Evolutionary conservation across 2,888 invertebrate genomes (phyloP).

Genomic region (Acrobasis repandana): DNA sequence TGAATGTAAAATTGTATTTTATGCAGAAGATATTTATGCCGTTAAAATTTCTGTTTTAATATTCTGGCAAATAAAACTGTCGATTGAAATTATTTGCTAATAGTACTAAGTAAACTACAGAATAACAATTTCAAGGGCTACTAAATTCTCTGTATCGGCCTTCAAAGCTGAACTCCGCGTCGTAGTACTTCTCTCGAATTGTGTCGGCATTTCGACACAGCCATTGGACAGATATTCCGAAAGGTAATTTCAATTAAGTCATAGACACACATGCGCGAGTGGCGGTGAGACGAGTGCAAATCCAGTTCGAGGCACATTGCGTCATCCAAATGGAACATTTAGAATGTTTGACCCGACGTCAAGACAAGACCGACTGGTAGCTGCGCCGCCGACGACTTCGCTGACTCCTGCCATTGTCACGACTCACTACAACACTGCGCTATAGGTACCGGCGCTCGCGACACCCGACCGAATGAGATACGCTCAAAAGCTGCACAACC

Average conservation of each 20-base stretch:
- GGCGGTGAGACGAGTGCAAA: constrained; percentile 72
- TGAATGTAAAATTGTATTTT: not conserved
- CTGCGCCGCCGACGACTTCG: constrained; percentile 50
- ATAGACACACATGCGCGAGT: constrained; percentile 47
- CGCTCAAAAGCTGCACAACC: constrained; percentile 43
- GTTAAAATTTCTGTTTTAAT: not conserved
- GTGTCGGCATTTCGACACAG: constrained; percentile 7
- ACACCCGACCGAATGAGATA: constrained; percentile 32
- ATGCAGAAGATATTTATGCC: not conserved
- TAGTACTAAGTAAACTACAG: too few relatives aligned
- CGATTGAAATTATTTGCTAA: too few relatives aligned
- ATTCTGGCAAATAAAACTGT: too few relatives aligned
- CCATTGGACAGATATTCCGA: constrained; percentile 24
- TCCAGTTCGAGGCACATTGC: constrained; percentile 71
- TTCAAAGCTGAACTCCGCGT: not conserved
- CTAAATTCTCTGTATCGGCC: not conserved
- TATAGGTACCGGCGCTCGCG: constrained; percentile 1
- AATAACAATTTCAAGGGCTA: not conserved
- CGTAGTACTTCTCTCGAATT: not conserved
- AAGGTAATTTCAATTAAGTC: constrained; percentile 32
- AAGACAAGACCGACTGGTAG: constrained; percentile 31
- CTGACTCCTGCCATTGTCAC: constrained; percentile 70
- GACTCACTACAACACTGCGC: constrained; percentile 57
- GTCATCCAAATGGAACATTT: constrained; percentile 73
- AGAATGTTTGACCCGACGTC: constrained; percentile 72